Evolutionary conservation across 2,797 vertebrate genomes (phyloP), one percentile per base, ranked within the genome.

Genomic region (Semotilus atromaculatus): DNA sequence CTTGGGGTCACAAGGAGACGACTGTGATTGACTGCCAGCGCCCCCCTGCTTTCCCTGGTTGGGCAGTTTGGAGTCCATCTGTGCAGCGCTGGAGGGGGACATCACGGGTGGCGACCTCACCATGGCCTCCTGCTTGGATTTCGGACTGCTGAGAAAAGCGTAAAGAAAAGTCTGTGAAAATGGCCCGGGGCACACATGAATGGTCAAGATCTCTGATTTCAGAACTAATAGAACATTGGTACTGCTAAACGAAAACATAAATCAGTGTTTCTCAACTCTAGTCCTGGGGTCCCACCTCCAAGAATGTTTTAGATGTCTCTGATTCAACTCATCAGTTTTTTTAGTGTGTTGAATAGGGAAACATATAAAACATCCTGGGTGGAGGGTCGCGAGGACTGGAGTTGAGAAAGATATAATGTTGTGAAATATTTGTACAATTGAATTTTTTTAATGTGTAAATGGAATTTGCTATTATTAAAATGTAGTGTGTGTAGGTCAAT

Each of bases 111-210:
- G 98, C 92, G 98, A 98, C 91, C 98, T 97, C 93, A 99, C 98
- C 98, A 98, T 99, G 96, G 97, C 97, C 97, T 99, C 98, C 96
- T 98, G 97, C 96, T 99, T 99, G 93, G 97, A 97, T 97, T 99
- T 99, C 93, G 98, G 98, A 96, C 98, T 99, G 94, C 96, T 96
- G 90, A 36, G 13, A 82, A 91, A 91, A 55, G 89, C 53, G 82
- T 71, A 83, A 81, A 90, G 43, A 87, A 16, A 62, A 26, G 18
- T 16, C 16, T 13, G 77, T 79, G 16, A 34, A 43, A 53, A 26
- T 7, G 21, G 43, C 58, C 38, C 18, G 16, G 38, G 40, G 8
- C 18, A 43, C 55, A 31, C 11, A 21, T 23, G 19, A 3, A 78
- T 18, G 16, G 14, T 78, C 34, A 76, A 58, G 34, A 76, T 55